Conservation (phyloP, 2,113 vertebrate genomes). For the Neolamprologus hecqui region DNA sequence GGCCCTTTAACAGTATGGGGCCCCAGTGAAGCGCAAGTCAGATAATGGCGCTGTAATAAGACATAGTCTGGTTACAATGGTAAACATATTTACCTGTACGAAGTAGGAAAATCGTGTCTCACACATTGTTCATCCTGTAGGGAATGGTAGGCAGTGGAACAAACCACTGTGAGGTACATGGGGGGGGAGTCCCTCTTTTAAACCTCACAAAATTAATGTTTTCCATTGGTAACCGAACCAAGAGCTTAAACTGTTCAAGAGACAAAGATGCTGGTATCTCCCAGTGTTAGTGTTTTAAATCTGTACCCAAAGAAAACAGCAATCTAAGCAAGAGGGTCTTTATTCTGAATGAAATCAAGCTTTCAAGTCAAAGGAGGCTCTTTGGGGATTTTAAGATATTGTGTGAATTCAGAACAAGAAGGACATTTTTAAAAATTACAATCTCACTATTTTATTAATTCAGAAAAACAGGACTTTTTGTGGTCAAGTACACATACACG, state of each 20-base stretch:
- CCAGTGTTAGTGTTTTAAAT: background rate
- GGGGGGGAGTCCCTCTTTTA: background rate
- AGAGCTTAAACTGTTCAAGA: background rate
- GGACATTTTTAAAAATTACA: background rate
- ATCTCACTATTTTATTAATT: background rate
- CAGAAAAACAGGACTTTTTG: background rate
- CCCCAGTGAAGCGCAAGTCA: background rate
- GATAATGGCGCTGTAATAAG: background rate
- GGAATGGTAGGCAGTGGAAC: background rate
- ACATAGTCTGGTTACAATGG: background rate
- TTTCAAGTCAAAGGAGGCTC: background rate
- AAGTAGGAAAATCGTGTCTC: background rate
- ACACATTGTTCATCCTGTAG: rapidly evolving
- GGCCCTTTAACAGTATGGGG: background rate
- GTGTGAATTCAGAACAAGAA: too few relatives aligned
- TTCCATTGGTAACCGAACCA: background rate
- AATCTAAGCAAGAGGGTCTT: background rate
- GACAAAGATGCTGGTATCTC: background rate
- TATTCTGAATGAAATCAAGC: background rate
- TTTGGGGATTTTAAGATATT: background rate
- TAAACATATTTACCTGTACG: background rate
- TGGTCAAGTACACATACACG: background rate
- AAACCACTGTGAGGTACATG: background rate
- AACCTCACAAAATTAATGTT: background rate
- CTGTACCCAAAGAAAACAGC: background rate